Base-by-base conservation (phyloP, 1,140 invertebrate genomes). In the Drosophila pseudoananassae region DNA sequence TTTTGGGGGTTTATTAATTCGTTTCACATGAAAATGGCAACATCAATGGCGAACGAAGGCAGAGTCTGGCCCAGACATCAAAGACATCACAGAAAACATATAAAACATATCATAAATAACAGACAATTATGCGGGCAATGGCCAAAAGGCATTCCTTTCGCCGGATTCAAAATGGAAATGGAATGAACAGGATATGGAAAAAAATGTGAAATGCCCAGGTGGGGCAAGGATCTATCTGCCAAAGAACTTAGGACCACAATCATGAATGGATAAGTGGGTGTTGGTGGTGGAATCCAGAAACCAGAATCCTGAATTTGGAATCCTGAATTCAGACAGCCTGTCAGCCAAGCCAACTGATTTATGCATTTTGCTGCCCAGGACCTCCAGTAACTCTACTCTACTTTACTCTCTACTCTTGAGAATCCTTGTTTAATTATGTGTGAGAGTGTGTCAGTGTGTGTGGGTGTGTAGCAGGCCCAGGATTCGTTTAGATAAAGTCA, bases 111-210 rank as follows among this genome's bases (percentile, higher is more conserved):
- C 81, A 84, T 87, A 84, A 77, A 84, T 87, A 81, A 66, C 77
- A 81, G 77, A 71, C 77, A 84, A 87, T 87, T 87, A 84, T 84
- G 77, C 81, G 82, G 81, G 80, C 61, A 49, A 10, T 63, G 53
- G 33, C 20, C 25, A 40, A 38, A 49, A 71, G 40, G 27, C 38
- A 46, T n/a, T 17, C 10, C 31, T 27, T 27, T 15, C 7, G 15
- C 6, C 40, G 8, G 40, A 9, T 9, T 46, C 12, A 6, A 20
- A 51, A 45, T 60, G 7, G 33, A n/a, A 12, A 47, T 20, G 40
- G 6, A 4, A 29, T 10, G 27, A 27, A 8, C 31, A 45, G 38
- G 20, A 10, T 0, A 20, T 12, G 3, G 10, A 12, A 25, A 12
- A 1, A 12, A 8, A 31, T n/a, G 14, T 9, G 23, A 10, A 10